Evolutionary conservation across 1,140 invertebrate genomes (phyloP).

Genomic region (Schlechtendalia chinensis): DNA sequence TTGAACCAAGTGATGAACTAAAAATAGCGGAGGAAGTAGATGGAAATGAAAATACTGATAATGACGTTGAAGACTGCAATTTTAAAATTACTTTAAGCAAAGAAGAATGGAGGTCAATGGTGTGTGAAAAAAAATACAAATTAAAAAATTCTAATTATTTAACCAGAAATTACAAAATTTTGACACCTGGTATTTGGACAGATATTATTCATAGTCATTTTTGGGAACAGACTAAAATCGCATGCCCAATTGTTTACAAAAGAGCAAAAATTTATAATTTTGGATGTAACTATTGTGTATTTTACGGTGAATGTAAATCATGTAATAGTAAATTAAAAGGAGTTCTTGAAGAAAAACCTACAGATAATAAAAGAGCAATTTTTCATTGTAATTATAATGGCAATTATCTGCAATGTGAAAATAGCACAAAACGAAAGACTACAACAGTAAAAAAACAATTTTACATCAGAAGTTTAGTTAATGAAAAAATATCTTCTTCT

Average conservation of each 20-base stretch:
- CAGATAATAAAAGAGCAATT: background rate
- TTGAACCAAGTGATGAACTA: background rate
- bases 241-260: background rate
- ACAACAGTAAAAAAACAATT: background rate
- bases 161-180: background rate
- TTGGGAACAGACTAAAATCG: conserved; percentile 10
- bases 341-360: background rate
- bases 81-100: no score
- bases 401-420: background rate
- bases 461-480: background rate
- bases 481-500: background rate
- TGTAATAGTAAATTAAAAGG: background rate
- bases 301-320: background rate
- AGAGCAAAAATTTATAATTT: conserved; percentile 1
- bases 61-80: background rate
- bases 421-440: background rate
- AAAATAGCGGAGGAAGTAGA: background rate
- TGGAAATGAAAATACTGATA: no score
- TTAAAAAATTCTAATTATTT: no score
- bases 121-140: no score
- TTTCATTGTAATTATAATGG: background rate
- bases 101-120: no score
- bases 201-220: background rate
- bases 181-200: background rate
- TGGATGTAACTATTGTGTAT: background rate